These are phyloP conservation scores for Urechis unicinctus DNA, from an alignment of 2,888 invertebrate genomes.

Conservation along the genomic window DNA sequence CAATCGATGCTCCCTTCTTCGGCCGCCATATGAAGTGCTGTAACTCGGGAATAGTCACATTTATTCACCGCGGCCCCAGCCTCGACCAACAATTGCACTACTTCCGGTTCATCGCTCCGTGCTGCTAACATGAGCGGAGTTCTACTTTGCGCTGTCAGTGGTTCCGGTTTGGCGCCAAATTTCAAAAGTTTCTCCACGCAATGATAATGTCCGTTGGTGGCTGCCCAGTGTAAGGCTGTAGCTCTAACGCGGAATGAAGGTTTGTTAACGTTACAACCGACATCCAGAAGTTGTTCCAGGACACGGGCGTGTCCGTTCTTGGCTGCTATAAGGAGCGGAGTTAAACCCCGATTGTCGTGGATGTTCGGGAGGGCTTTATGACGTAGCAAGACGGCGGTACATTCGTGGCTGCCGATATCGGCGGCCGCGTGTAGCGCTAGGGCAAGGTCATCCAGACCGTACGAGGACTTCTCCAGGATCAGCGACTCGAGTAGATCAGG, in stretches of 20 bases:
- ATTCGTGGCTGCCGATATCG: constrained; percentile 7
- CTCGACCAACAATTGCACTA: background rate
- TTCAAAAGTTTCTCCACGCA: background rate
- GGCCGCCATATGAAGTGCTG: background rate
- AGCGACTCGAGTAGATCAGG: background rate
- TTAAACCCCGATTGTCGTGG: constrained; percentile 10
- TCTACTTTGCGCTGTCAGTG: background rate
- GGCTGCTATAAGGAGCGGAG: constrained; percentile 10
- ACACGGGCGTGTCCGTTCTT: constrained; percentile 2
- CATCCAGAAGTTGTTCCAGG: background rate
- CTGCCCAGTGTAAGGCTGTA: background rate
- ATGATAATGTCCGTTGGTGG: background rate
- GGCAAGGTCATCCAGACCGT: constrained; percentile 9
- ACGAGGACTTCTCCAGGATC: background rate
- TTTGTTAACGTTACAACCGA: background rate
- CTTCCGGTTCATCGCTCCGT: background rate
- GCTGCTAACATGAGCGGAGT: background rate
- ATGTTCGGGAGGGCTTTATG: constrained; percentile 4
- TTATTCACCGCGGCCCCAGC: background rate
- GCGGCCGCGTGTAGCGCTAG: constrained; percentile 6
- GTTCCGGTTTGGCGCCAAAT: background rate
- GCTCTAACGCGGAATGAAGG: background rate
- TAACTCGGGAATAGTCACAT: background rate
- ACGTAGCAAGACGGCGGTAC: constrained; percentile 4
- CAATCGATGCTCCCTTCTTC: background rate